Evolutionary conservation across 2,113 vertebrate genomes (phyloP).

Genomic region (Cololabis saira): DNA sequence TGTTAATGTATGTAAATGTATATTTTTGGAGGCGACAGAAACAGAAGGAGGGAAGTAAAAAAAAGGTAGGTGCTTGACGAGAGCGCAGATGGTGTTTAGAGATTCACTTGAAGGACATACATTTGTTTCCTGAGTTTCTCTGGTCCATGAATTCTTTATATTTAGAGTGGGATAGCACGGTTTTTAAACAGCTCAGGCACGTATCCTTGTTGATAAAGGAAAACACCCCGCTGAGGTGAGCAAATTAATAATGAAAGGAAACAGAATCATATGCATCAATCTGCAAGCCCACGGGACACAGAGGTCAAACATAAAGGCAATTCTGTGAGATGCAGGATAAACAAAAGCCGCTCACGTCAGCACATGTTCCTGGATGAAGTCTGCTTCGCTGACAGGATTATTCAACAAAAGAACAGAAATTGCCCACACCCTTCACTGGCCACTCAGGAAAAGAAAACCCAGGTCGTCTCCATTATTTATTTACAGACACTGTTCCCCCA

Average conservation of each 20-base stretch:
- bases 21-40: not conserved
- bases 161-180: conserved; percentile 43
- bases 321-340: conserved; percentile 5
- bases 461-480: conserved; percentile 78
- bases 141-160: conserved; percentile 74
- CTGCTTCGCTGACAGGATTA: conserved; percentile 37
- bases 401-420: conserved; percentile 50
- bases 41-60: conserved; percentile 8
- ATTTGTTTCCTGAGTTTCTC: conserved; percentile 73
- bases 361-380: conserved; percentile 28
- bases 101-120: conserved; percentile 48
- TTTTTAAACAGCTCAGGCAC: conserved; percentile 52
- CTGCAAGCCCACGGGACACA: conserved; percentile 12
- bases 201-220: conserved; percentile 30
- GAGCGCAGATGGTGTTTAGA: conserved; percentile 29
- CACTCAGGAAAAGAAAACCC: conserved; percentile 80
- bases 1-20: conserved; percentile 17
- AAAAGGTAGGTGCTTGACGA: conserved; percentile 7
- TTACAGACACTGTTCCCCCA: conserved; percentile 57
- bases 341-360: conserved; percentile 30
- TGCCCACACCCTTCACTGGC: conserved; percentile 62
- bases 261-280: conserved; percentile 15
- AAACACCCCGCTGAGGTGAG: conserved; percentile 36
- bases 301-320: conserved; percentile 1
- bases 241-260: conserved; percentile 13